Evolutionary conservation across 2,888 invertebrate species (phyloP), one percentile per base, ranked within the genome.

Genomic region (Cartodere bifasciata): DNA sequence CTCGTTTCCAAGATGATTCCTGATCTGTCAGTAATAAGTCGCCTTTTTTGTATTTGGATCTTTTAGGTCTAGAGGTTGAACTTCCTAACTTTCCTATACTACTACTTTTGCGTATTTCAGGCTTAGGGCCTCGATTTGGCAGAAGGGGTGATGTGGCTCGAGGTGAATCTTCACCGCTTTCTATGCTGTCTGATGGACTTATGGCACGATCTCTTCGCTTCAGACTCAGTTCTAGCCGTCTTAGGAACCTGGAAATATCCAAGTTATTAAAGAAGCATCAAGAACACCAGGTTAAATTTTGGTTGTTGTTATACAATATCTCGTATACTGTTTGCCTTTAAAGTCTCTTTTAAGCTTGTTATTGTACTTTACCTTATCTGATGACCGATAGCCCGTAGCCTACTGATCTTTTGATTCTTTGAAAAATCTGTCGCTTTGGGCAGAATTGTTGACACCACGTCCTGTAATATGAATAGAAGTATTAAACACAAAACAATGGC

Each of bases 331-430:
- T n/a, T n/a, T n/a, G n/a, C n/a, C n/a, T n/a, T n/a, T n/a, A n/a
- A n/a, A n/a, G n/a, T n/a, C n/a, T n/a, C n/a, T 1, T 14, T 2
- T 7, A 14, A 26, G 10, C 5, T 20, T 11, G 12, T 17, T 16
- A 4, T 2, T 17, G 7, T 4, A 16, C 4, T 12, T 16, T 59
- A 79, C 81, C 80, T 72, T 55, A 81, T 81, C 62, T 81, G 81
- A 58, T 80, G 76, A 47, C 80, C 75, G 45, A 81, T 79, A 14
- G 79, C 75, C 45, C 74, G 64, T 46, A 81, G 57, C 43, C 75
- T 70, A 57, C 72, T 76, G 35, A 79, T 64, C 64, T 79, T 80
- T 45, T 63, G 61, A 25, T 60, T 55, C 31, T 29, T 68, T 36
- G 63, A 54, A 4, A 66, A 57, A 43, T 71, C 73, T 48, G 69